These are phyloP conservation scores for Spisula solida DNA, from an alignment of 2,888 invertebrate genomes.

Conservation along the genomic window DNA sequence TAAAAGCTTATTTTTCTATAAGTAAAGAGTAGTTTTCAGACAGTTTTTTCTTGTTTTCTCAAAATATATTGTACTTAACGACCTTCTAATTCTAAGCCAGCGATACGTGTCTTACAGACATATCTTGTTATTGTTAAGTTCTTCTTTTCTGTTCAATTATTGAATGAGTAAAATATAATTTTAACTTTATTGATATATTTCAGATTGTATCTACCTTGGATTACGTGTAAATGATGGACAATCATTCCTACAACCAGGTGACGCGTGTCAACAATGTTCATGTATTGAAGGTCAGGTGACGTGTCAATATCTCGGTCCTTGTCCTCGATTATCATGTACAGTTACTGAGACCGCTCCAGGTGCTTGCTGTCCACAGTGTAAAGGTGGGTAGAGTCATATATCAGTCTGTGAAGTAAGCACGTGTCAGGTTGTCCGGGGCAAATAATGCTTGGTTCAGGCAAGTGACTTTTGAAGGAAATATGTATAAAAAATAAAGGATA, in stretches of 20 bases:
- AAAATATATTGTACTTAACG: too few species aligned
- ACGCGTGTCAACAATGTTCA: conserved; percentile 81
- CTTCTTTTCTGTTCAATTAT: too few species aligned
- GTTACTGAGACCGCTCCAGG: conserved; percentile 78
- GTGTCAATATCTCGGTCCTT: conserved; percentile 76
- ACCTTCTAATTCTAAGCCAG: not conserved
- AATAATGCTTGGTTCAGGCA: too few species aligned
- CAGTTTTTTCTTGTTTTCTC: too few species aligned
- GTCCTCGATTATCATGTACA: conserved; percentile 79
- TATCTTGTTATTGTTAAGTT: too few species aligned
- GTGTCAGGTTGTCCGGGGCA: too few species aligned
- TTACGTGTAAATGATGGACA: conserved; percentile 76
- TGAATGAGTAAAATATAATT: too few species aligned
- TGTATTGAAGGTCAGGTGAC: conserved; percentile 82
- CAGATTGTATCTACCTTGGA: conserved; percentile 83
- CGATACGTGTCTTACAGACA: too few species aligned
- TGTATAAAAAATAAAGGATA: too few species aligned
- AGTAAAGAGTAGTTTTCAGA: too few species aligned
- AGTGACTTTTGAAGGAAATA: too few species aligned
- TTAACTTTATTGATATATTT: not conserved
- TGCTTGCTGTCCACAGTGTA: conserved; percentile 83
- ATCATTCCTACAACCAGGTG: conserved; percentile 76
- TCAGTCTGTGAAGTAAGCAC: not conserved
- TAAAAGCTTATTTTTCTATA: too few species aligned
- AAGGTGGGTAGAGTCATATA: conserved; percentile 73